Evolutionary conservation across 2,888 invertebrate species (phyloP).

Genomic region (Mythimna pallens): DNA sequence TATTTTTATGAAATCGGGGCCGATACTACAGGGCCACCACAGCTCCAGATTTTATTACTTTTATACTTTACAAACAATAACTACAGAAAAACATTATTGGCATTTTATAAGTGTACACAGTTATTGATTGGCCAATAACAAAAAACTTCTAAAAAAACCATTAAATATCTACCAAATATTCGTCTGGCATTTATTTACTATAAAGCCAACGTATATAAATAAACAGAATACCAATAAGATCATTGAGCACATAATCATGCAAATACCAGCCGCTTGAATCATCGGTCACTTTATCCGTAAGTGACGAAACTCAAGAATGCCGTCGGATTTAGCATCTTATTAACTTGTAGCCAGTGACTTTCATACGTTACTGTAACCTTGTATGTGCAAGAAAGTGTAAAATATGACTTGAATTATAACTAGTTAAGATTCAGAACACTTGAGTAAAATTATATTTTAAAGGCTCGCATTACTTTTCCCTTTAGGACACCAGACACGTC

Average conservation of each 20-base stretch:
- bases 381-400: conserved; percentile 41
- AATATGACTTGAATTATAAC: conserved; percentile 33
- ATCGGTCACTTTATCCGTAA: conserved; percentile 33
- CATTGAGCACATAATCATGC: conserved; percentile 34
- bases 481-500: not conserved
- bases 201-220: conserved; percentile 17
- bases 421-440: conserved; percentile 25
- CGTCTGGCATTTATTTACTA: conserved; percentile 32
- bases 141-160: too few species aligned
- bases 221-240: conserved; percentile 48
- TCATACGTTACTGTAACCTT: conserved; percentile 27
- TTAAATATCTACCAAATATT: not conserved
- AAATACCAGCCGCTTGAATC: conserved; percentile 62
- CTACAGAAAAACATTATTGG: too few species aligned
- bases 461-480: too few species aligned
- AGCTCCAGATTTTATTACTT: too few species aligned
- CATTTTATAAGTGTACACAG: too few species aligned
- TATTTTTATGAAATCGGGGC: too few species aligned
- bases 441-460: conserved; percentile 10
- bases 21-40: too few species aligned
- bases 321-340: conserved; percentile 34
- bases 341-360: not conserved
- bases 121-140: too few species aligned
- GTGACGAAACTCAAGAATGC: conserved; percentile 55
- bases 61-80: too few species aligned